Conservation (phyloP, 2,113 vertebrate species). For the Otocyon megalotis region DNA sequence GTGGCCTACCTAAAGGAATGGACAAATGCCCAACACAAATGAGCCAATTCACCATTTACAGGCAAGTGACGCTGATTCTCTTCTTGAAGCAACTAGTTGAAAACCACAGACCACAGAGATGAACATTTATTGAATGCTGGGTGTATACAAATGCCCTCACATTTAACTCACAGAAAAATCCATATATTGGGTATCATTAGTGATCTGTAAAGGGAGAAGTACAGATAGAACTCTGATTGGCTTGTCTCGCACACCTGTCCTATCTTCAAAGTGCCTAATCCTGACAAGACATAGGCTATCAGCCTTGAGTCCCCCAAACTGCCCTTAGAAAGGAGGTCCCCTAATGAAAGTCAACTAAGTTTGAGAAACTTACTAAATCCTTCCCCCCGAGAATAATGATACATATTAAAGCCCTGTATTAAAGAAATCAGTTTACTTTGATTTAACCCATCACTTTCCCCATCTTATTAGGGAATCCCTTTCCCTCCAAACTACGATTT, state of each 20-base stretch:
- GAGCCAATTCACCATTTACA: not conserved
- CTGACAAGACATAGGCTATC: not conserved
- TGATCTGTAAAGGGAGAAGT: not conserved
- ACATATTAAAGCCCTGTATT: not conserved
- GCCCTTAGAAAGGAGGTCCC: not conserved
- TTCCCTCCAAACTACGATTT: not conserved
- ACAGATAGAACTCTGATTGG: not conserved
- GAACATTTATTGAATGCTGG: not conserved
- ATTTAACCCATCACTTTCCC: not conserved
- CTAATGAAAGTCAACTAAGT: not conserved
- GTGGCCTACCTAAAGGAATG: not conserved
- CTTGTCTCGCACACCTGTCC: not conserved
- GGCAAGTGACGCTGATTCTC: not conserved
- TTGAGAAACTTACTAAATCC: not conserved
- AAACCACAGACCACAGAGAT: not conserved
- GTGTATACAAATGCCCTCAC: fast-evolving
- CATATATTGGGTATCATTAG: not conserved
- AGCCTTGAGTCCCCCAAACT: not conserved
- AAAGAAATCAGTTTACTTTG: not conserved
- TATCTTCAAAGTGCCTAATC: not conserved
- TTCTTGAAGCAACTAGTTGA: not conserved
- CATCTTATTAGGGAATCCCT: not conserved
- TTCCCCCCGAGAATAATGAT: not conserved
- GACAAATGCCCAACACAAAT: not conserved
- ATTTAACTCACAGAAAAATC: not conserved